phyloP scores from a whole-genome alignment of 2,888 invertebrate genomes.

The Hybos culiciformis region DNA sequence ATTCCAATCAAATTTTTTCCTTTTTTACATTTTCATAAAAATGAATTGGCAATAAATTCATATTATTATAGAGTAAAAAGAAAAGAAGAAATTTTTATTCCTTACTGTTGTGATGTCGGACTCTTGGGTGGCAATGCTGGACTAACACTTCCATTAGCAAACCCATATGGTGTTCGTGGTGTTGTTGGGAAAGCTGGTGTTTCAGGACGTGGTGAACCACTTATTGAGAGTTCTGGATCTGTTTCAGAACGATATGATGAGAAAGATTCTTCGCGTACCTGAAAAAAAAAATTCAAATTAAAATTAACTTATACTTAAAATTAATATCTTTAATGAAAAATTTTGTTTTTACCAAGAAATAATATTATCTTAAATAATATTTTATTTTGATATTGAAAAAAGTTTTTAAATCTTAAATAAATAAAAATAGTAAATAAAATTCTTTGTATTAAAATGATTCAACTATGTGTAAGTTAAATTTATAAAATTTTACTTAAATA shows the following conservation, averaged over 20 bases:
- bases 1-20: constrained; percentile 7
- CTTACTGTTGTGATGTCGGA: constrained; percentile 50
- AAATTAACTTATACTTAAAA: no score
- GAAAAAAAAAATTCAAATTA: constrained; percentile 5
- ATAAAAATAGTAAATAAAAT: no score
- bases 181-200: constrained; percentile 91
- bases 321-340: no score
- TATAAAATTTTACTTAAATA: no score
- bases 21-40: constrained; percentile 15
- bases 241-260: constrained; percentile 52
- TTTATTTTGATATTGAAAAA: constrained; percentile 8
- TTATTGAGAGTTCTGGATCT: constrained; percentile 42
- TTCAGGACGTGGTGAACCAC: constrained; percentile 55
- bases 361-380: no score
- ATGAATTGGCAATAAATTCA: constrained; percentile 31
- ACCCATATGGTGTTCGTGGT: constrained; percentile 69
- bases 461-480: no score
- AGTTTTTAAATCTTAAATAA: constrained; percentile 3
- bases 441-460: no score
- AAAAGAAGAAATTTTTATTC: constrained; percentile 14
- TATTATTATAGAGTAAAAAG: constrained; percentile 6
- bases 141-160: constrained; percentile 51
- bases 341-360: no score
- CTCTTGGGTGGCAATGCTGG: constrained; percentile 69
- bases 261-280: constrained; percentile 50